Base-by-base conservation (phyloP, 1,140 invertebrate species). In the Ceratosolen solmsi region DNA sequence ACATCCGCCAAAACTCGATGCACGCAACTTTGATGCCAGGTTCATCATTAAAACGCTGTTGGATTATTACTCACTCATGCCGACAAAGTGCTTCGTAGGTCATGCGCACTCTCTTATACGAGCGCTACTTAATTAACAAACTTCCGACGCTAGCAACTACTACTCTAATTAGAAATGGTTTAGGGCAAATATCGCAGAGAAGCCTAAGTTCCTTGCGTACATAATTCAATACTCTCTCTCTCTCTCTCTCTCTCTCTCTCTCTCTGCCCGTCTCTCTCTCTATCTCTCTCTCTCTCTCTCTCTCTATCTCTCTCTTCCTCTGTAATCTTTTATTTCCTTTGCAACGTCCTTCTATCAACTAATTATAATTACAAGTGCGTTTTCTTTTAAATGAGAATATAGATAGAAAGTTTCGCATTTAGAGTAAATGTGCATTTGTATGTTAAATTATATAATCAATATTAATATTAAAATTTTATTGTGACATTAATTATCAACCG, bases 91-190 rank as follows among this genome's bases (percentile, higher is more conserved):
- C 22, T 58, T 60, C 30, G 56, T 49, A 56, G 77, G 27, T 78
- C 63, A 54, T 54, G 68, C 51, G 38, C 38, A 46, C 56, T 60
- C 72, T 68, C 60, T 33, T 60, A 22, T 30, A 25, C 46, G 38
- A 79, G 71, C 60, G 63, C 41, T 33, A 82, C 75, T 78, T 78
- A 78, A 82, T 82, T 82, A 77, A 82, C 80, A 78, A 82, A 82
- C 74, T 82, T 82, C 49, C 60, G 36, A 17, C 38, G 60, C 36
- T 11, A 17, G 54, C 41, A 27, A 46, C 41, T 46, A 5, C 73
- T 76, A 68, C 68, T 82, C 74, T 78, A 82, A 82, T 82, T 82
- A 82, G 51, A 71, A 82, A 77, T 38, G 68, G 51, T 70, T 76
- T 76, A 71, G 58, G 49, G 46, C 80, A 71, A 81, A 60, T 51